These are phyloP conservation scores for Deilephila porcellus DNA, from an alignment of 2,888 invertebrate genomes.

Conservation along the genomic window DNA sequence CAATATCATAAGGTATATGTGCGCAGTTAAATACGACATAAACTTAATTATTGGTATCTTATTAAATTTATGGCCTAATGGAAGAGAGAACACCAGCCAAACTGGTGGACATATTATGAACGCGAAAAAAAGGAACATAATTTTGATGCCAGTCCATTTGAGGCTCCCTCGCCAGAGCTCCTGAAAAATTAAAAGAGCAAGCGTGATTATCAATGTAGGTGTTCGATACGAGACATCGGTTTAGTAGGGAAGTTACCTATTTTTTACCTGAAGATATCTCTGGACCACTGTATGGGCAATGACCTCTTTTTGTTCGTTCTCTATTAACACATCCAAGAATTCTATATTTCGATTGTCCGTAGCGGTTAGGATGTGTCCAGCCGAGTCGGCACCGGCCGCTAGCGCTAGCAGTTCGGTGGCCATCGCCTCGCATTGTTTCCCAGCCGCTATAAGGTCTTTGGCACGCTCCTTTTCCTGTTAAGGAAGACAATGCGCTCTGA, in stretches of 20 bases:
- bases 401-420: constrained; percentile 97
- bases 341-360: constrained; percentile 97
- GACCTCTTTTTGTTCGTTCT: constrained; percentile 99
- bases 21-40: constrained; percentile 99
- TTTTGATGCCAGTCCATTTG: constrained; percentile 98
- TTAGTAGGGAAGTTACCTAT: constrained; percentile 79
- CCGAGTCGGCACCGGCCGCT: constrained; percentile 97
- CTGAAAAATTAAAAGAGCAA: constrained; percentile 75
- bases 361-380: constrained; percentile 96
- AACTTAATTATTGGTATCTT: constrained; percentile 99
- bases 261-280: constrained; percentile 95
- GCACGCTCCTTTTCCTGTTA: constrained; percentile 97
- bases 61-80: constrained; percentile 97
- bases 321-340: constrained; percentile 98
- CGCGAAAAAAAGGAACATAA: constrained; percentile 95
- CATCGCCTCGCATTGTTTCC: constrained; percentile 98
- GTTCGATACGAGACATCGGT: constrained; percentile 33
- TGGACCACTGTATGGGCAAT: constrained; percentile 99
- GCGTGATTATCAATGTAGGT: constrained; percentile 38
- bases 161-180: constrained; percentile 99
- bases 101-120: constrained; percentile 98
- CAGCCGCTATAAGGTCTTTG: constrained; percentile 97
- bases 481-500: constrained; percentile 45
- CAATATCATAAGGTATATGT: constrained; percentile 98
- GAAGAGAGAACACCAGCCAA: constrained; percentile 98